Conservation (phyloP, 1,140 invertebrate species). For the Bombus soroeensis region DNA sequence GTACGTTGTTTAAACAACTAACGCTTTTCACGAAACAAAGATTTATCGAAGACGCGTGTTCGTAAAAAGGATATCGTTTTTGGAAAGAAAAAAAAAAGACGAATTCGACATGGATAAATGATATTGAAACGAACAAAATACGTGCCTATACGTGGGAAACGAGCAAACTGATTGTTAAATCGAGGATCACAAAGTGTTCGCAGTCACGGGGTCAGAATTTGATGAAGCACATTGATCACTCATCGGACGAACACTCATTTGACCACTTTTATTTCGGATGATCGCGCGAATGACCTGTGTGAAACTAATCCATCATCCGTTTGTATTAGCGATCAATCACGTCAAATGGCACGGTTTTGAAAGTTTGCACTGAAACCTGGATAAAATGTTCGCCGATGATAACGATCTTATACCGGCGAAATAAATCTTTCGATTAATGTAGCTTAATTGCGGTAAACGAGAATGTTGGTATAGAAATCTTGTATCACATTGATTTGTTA, state of each 20-base stretch:
- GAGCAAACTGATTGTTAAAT: conserved; percentile 4
- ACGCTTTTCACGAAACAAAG: background rate
- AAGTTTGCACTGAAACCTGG: conserved; percentile 14
- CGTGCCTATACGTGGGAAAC: background rate
- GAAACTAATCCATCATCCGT: conserved; percentile 18
- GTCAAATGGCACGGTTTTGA: conserved; percentile 7
- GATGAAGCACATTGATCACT: conserved; percentile 26
- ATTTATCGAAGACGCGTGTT: background rate
- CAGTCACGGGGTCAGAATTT: conserved; percentile 10
- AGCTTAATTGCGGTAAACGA: background rate
- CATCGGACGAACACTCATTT: background rate
- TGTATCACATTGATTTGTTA: background rate
- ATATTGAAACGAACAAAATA: background rate
- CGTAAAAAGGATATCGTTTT: too few species aligned
- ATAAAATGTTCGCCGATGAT: background rate
- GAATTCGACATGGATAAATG: background rate
- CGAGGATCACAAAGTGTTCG: background rate
- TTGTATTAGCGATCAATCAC: conserved; percentile 19
- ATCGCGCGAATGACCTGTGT: conserved; percentile 12
- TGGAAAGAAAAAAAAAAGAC: too few species aligned
- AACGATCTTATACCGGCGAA: background rate
- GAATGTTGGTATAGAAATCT: background rate
- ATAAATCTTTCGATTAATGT: conserved; percentile 15
- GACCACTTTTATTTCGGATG: conserved; percentile 27
- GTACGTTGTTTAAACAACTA: too few species aligned